phyloP scores from a whole-genome alignment of 2,888 invertebrate genomes.

The Drosophila anomelani region DNA sequence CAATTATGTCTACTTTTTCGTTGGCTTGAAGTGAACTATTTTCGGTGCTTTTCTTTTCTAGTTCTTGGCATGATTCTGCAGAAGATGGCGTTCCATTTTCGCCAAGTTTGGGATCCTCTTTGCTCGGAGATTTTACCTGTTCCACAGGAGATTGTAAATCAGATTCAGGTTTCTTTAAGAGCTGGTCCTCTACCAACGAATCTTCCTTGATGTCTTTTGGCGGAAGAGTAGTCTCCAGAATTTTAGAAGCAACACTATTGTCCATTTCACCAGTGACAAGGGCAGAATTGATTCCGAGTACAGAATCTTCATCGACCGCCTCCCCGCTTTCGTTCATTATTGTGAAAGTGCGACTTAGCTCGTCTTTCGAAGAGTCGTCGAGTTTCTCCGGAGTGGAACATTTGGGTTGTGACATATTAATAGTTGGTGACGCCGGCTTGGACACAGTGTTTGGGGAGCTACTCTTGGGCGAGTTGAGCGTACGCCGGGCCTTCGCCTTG shows the following conservation, averaged over 20 bases:
- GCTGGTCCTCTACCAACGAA: background rate
- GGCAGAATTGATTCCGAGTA: slow-evolving; percentile 10
- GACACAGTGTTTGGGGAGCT: slow-evolving; percentile 44
- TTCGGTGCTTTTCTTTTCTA: background rate
- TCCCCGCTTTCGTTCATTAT: slow-evolving; percentile 47
- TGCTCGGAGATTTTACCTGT: background rate
- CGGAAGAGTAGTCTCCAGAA: background rate
- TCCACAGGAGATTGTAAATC: slow-evolving; percentile 3
- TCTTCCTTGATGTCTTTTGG: background rate
- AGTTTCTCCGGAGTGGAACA: slow-evolving; percentile 30
- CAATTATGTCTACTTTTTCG: slow-evolving; percentile 4
- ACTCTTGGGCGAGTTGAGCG: slow-evolving; percentile 56
- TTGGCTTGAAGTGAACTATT: background rate
- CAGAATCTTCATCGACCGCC: background rate
- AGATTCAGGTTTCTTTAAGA: background rate
- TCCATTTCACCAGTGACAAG: slow-evolving; percentile 5
- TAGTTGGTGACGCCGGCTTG: slow-evolving; percentile 25
- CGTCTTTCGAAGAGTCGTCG: slow-evolving; percentile 23
- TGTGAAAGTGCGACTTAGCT: slow-evolving; percentile 72
- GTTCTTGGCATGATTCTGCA: background rate
- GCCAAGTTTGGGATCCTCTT: background rate
- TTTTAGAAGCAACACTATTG: background rate
- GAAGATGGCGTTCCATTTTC: background rate
- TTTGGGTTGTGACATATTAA: slow-evolving; percentile 8
- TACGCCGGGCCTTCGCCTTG: slow-evolving; percentile 65